phyloP scores from a whole-genome alignment of 2,888 invertebrate species.

The Caenorhabditis angaria region DNA sequence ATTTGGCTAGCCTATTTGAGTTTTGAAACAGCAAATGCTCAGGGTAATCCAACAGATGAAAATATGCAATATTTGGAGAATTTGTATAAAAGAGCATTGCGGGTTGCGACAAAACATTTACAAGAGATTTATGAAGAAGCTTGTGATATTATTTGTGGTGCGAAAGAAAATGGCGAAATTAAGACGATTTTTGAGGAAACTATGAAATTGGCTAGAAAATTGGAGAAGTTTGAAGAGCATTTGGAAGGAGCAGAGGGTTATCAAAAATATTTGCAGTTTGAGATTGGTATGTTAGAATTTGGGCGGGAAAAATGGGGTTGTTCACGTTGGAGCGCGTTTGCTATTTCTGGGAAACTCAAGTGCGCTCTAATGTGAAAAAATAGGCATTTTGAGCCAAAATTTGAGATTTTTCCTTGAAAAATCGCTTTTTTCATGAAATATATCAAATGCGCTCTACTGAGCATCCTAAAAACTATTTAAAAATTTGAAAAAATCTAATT shows the following conservation, averaged over 20 bases:
- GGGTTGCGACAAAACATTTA: slow-evolving; percentile 22
- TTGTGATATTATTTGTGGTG: slow-evolving; percentile 12
- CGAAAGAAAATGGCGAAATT: slow-evolving; percentile 5
- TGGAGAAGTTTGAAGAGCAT: slow-evolving; percentile 31
- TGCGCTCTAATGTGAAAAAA: too few relatives aligned
- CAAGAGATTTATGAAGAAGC: slow-evolving; percentile 24
- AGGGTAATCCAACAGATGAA: slow-evolving; percentile 4
- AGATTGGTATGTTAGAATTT: slow-evolving; percentile 16
- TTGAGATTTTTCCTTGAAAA: too few relatives aligned
- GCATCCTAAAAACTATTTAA: too few relatives aligned
- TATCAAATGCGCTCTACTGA: too few relatives aligned
- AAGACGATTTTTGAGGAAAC: slow-evolving; percentile 18
- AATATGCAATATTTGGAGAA: background rate
- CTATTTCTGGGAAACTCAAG: too few relatives aligned
- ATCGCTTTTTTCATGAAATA: too few relatives aligned
- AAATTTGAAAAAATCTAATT: too few relatives aligned
- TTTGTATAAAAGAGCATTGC: slow-evolving; percentile 38
- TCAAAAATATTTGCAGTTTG: slow-evolving; percentile 38
- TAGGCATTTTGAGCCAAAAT: too few relatives aligned
- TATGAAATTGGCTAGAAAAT: slow-evolving; percentile 17
- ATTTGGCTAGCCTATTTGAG: slow-evolving; percentile 29
- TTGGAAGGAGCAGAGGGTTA: slow-evolving; percentile 19
- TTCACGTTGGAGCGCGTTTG: too few relatives aligned
- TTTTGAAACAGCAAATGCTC: slow-evolving; percentile 12
- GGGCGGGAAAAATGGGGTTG: background rate